Conservation (phyloP, 1,140 invertebrate species). For the Caenorhabditis briggsae region DNA sequence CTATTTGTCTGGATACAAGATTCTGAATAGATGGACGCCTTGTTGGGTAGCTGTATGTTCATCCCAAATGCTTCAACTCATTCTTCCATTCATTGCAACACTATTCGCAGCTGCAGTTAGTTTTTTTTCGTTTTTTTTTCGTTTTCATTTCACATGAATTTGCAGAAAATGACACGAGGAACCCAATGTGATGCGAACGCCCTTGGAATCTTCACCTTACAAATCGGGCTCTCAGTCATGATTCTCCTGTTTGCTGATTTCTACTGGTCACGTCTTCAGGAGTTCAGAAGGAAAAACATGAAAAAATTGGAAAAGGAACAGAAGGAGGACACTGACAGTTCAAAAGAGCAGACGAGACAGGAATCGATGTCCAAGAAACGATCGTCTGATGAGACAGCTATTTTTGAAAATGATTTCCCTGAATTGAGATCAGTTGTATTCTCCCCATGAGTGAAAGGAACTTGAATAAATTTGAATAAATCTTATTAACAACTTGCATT, state of each 20-base stretch:
- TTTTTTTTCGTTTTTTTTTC: background rate
- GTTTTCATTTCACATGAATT: background rate
- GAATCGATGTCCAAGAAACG: background rate
- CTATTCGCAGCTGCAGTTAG: background rate
- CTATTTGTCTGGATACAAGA: conserved; percentile 9
- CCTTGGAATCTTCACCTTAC: background rate
- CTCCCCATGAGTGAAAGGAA: background rate
- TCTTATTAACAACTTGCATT: too few relatives aligned
- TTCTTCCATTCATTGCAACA: conserved; percentile 17
- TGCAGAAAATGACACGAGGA: conserved; percentile 37
- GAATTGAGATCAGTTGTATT: conserved; percentile 46
- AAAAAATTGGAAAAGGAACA: background rate
- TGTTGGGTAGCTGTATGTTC: conserved; percentile 41
- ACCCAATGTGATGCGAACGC: conserved; percentile 19
- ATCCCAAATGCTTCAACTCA: conserved; percentile 32
- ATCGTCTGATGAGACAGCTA: background rate
- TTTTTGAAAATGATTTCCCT: conserved; percentile 35
- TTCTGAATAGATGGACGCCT: conserved; percentile 38
- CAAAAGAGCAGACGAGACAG: background rate
- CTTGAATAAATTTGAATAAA: too few relatives aligned
- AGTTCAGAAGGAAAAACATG: conserved; percentile 19
- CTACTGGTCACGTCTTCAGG: conserved; percentile 33
- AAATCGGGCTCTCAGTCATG: conserved; percentile 1
- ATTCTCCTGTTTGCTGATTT: conserved; percentile 25
- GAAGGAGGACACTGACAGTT: background rate